Conservation (phyloP, 1,140 invertebrate genomes). For the Zaprionus tsacasi region DNA sequence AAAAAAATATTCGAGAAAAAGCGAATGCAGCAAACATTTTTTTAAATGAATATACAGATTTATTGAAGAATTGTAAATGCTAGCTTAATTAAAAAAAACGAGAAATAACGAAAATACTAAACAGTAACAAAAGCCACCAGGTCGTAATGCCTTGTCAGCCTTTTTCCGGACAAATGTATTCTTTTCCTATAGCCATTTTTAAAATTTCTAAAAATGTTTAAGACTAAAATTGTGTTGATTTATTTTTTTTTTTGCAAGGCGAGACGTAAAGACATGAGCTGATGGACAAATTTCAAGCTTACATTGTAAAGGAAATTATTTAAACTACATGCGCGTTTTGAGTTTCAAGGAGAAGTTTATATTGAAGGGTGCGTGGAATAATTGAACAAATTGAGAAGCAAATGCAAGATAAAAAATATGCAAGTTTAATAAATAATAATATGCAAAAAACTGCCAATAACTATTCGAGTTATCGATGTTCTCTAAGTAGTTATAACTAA, state of each 20-base stretch:
- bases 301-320: too few species aligned
- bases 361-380: constrained; percentile 1
- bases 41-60: constrained; percentile 2
- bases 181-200: not conserved
- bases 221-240: too few species aligned
- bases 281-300: too few species aligned
- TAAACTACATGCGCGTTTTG: too few species aligned
- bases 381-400: not conserved
- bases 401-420: constrained; percentile 23
- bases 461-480: constrained; percentile 79
- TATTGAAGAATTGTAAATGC: constrained; percentile 24
- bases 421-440: constrained; percentile 52
- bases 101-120: too few species aligned
- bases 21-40: constrained; percentile 32
- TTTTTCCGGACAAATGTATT: not conserved
- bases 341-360: too few species aligned
- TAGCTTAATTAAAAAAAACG: constrained; percentile 20
- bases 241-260: too few species aligned
- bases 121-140: not conserved
- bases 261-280: too few species aligned
- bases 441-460: constrained; percentile 80
- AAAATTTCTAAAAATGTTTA: too few species aligned
- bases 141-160: not conserved
- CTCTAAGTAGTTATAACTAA: constrained; percentile 4
- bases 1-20: constrained; percentile 30